Conservation (phyloP, 2,797 vertebrate genomes). For the Pteronotus mesoamericanus region DNA sequence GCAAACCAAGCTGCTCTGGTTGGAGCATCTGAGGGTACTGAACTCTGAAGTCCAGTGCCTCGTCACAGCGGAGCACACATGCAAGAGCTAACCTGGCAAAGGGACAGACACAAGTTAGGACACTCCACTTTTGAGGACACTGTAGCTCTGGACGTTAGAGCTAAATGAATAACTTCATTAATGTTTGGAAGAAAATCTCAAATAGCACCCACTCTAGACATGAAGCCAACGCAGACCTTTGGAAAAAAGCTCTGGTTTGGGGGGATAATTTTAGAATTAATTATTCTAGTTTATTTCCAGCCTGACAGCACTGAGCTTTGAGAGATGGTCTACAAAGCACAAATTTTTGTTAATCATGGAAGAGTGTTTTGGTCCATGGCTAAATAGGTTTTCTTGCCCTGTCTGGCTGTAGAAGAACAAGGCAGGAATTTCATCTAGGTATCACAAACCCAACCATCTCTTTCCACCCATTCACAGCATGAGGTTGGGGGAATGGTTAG, state of each 20-base stretch:
- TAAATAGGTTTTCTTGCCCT: background rate
- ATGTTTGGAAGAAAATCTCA: background rate
- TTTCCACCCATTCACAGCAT: background rate
- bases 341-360: background rate
- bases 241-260: background rate
- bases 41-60: background rate
- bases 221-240: background rate
- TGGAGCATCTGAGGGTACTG: background rate
- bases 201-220: background rate
- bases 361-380: background rate
- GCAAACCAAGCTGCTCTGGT: background rate
- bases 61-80: background rate
- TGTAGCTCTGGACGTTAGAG: background rate
- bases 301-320: background rate
- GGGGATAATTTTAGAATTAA: constrained; percentile 12
- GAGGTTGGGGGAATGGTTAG: background rate
- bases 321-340: background rate
- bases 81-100: background rate
- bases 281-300: constrained; percentile 12
- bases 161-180: background rate
- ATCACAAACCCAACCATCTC: background rate
- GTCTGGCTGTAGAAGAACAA: background rate
- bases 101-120: background rate
- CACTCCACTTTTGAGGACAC: background rate
- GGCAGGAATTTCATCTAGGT: background rate